Conservation (phyloP, 2,888 invertebrate genomes). For the Bhutanitis thaidina region DNA sequence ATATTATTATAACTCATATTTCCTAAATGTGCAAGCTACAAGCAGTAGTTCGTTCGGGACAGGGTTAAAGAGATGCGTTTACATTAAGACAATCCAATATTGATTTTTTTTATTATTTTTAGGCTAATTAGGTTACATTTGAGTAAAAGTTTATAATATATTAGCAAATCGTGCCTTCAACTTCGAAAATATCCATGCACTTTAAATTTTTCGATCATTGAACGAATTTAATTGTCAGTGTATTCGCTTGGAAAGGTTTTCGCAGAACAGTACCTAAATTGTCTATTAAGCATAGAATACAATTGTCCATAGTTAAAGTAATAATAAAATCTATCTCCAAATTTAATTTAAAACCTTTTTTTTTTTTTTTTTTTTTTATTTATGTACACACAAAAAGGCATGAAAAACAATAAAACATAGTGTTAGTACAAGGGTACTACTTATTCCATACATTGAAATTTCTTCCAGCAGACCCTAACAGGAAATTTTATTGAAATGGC, state of each 20-base stretch:
- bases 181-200: slow-evolving; percentile 21
- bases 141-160: background rate
- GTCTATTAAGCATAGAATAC: too few relatives aligned
- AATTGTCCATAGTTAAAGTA: too few relatives aligned
- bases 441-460: too few relatives aligned
- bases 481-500: too few relatives aligned
- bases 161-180: slow-evolving; percentile 14
- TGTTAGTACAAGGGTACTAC: too few relatives aligned
- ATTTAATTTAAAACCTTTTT: too few relatives aligned
- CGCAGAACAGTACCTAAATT: slow-evolving; percentile 12
- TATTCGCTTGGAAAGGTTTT: slow-evolving; percentile 41
- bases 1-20: slow-evolving; percentile 11
- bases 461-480: too few relatives aligned
- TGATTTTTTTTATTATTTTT: background rate
- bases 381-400: too few relatives aligned
- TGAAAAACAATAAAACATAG: too few relatives aligned
- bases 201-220: slow-evolving; percentile 10
- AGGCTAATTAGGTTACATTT: background rate
- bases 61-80: background rate
- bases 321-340: too few relatives aligned
- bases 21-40: slow-evolving; percentile 18
- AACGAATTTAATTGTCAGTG: background rate
- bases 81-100: too few relatives aligned
- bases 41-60: slow-evolving; percentile 2
- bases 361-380: too few relatives aligned